Percentiles rank a stretch among this genome's conserved stretches.
These are phyloP conservation scores for Brachyopa scutellaris DNA, from an alignment of 2,888 invertebrate species.

Conservation along the genomic window DNA sequence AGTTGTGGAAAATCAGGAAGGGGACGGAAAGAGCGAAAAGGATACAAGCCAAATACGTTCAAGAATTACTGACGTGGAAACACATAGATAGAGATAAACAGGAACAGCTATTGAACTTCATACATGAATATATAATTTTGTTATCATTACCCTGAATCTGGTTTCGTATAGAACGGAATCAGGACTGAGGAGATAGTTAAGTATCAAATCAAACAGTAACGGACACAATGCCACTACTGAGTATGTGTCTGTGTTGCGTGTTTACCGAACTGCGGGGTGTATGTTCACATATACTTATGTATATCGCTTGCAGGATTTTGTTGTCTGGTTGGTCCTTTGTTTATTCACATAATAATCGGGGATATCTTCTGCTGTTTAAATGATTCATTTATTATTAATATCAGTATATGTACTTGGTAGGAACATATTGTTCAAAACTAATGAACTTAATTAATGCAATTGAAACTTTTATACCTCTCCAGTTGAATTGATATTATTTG, in stretches of 20 bases:
- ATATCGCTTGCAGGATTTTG: conserved; percentile 2
- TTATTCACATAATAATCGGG: background rate
- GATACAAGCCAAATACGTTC: conserved; percentile 12
- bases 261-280: background rate
- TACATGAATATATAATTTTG: conserved; percentile 28
- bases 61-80: conserved; percentile 32
- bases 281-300: conserved; percentile 1
- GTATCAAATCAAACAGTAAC: background rate
- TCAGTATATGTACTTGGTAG: no score
- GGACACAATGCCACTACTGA: background rate
- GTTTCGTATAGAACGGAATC: background rate
- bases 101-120: conserved; percentile 16
- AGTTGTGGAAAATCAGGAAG: no score
- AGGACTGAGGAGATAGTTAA: conserved; percentile 9
- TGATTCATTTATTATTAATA: background rate
- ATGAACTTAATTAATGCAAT: no score
- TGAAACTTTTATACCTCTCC: no score
- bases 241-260: conserved; percentile 1
- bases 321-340: background rate
- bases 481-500: no score
- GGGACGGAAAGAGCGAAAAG: conserved; percentile 13
- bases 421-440: no score
- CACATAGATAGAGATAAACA: conserved; percentile 17
- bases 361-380: background rate
- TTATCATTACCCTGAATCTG: conserved; percentile 12